Base-by-base conservation (phyloP, 2,797 vertebrate genomes). In the Platalea minor region DNA sequence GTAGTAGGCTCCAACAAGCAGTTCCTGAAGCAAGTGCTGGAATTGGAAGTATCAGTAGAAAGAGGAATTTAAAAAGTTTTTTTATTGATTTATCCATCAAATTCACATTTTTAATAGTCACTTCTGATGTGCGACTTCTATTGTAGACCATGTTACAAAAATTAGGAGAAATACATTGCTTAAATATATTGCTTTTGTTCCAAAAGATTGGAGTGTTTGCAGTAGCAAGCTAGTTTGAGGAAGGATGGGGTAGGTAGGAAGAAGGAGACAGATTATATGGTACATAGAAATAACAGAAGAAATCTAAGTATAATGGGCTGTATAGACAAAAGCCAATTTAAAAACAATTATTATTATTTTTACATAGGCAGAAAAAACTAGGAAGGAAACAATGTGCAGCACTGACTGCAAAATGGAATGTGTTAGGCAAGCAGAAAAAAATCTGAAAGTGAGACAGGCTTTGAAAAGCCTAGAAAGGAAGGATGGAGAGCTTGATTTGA, bases 401-500 rank as follows among this genome's bases (percentile, higher is more conserved):
- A 5, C 8, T 56, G 59, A 19, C 15, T 70, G 68, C 68, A n/a
- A 80, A 83, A 31, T 20, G 23, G 18, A 70, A 79, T 9, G 29
- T 50, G n/a, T 61, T 51, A 70, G 37, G 57, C 41, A 85, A 85
- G 67, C 7, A 85, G 69, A 45, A 37, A 37, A 89, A 89, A 59
- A 33, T 20, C 41, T 18, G 41, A 20, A 46, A n/a, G 35, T 19
- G 65, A 77, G 48, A 24, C 64, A 56, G 14, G 46, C 64, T 95
- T 69, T 87, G 80, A 81, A 70, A 95, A 93, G 78, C 33, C 63
- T 88, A 5, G 57, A 21, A 45, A 70, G 39, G 83, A 80, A 35
- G 81, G 83, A 54, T 77, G 91, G 81, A 83, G 75, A 81, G 65
- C 41, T 83, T 77, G 70, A 9, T 50, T 43, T 80, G 73, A 96